Base-by-base conservation (phyloP, 1,140 invertebrate genomes). In the Chironomus tepperi region DNA sequence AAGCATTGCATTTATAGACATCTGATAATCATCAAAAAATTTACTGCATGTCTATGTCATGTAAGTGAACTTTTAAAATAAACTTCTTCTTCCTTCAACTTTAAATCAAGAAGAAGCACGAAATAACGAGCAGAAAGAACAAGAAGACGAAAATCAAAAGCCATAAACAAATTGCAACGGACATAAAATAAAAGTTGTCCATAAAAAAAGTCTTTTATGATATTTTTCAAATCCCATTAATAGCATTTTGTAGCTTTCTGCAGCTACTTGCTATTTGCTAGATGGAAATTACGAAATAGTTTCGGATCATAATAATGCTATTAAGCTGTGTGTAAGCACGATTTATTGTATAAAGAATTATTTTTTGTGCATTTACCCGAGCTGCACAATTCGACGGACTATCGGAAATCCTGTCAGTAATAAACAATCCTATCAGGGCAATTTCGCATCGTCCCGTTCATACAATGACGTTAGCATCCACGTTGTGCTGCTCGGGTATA, bases 281-380 rank as follows among this genome's bases (percentile, higher is more conserved):
- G 47, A 57, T 57, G 47, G 1, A n/a, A n/a, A 5, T 57, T 57
- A 57, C 47, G 47, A 57, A 57, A 57, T 57, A 57, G 47, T 57
- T 57, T 57, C 10, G 47, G 47, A 57, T 57, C 47, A 57, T 57
- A 57, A 57, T 57, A 57, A 57, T 57, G 47, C 47, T 57, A 57
- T 57, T 57, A 57, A n/a, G 9, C n/a, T n/a, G 47, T 57, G 12
- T 57, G 47, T 57, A 57, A 57, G 15, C 47, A 57, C 47, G 47
- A 57, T 57, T 57, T 57, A 57, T 57, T 57, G 0, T 57, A 12
- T 0, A 15, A 57, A 57, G 47, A 57, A 57, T 57, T 57, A 57
- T 34, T 5, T 34, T 34, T 34, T 34, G 24, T 34, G n/a, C n/a
- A n/a, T n/a, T n/a, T n/a, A n/a, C n/a, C n/a, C n/a, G n/a, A n/a